Conservation (phyloP, 2,113 vertebrate species). For the Protobothrops flavoviridis region DNA sequence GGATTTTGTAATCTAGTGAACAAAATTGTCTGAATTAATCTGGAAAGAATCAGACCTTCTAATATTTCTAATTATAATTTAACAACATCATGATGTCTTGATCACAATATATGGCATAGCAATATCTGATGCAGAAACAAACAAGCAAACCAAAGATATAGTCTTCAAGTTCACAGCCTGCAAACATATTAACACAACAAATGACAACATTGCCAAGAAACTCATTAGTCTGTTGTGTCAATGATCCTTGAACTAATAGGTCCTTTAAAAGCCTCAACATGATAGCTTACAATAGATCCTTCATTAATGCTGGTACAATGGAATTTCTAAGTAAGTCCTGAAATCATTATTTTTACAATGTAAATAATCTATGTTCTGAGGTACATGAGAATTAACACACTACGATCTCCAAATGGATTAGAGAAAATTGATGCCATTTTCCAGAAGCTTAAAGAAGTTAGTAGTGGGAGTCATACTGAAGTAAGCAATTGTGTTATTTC, state of each 20-base stretch:
- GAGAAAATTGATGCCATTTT: slow-evolving; percentile 9
- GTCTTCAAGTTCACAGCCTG: neutral
- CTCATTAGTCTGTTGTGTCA: neutral
- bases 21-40: neutral
- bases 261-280: slow-evolving; percentile 32
- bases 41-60: neutral
- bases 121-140: neutral
- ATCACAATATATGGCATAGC: neutral
- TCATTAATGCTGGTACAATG: slow-evolving; percentile 13
- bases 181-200: slow-evolving; percentile 27
- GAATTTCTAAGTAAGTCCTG: slow-evolving; percentile 34
- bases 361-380: neutral
- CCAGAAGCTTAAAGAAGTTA: slow-evolving; percentile 19
- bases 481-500: slow-evolving; percentile 15
- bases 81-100: accelerated
- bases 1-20: neutral
- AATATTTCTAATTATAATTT: neutral
- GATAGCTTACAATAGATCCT: slow-evolving; percentile 9
- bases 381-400: neutral
- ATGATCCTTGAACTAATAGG: neutral
- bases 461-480: neutral
- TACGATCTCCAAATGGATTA: neutral
- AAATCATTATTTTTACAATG: neutral
- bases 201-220: slow-evolving; percentile 28
- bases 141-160: neutral